phyloP scores from a whole-genome alignment of 2,888 invertebrate genomes.

The Dione vanillae region DNA sequence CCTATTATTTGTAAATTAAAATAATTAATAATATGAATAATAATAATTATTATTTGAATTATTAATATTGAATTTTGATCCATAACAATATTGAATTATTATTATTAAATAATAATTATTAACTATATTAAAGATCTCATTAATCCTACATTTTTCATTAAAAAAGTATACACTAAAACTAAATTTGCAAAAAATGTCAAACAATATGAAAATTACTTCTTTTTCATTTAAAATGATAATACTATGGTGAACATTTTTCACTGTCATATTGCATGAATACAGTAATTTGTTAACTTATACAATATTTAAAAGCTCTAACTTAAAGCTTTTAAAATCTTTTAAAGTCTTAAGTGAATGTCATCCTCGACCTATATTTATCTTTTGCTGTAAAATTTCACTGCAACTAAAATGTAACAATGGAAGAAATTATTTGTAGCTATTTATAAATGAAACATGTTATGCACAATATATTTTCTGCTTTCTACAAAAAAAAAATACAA shows the following conservation, averaged over 20 bases:
- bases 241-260: not conserved
- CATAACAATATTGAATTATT: too few relatives aligned
- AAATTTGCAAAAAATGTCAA: too few relatives aligned
- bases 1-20: too few relatives aligned
- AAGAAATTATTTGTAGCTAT: not conserved
- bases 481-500: not conserved
- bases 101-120: too few relatives aligned
- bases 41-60: too few relatives aligned
- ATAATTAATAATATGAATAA: too few relatives aligned
- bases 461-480: not conserved
- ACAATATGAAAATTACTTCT: too few relatives aligned
- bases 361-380: constrained; percentile 22
- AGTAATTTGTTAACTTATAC: not conserved
- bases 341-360: constrained; percentile 24
- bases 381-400: constrained; percentile 1
- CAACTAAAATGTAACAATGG: constrained; percentile 3
- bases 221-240: too few relatives aligned
- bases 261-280: not conserved
- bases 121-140: too few relatives aligned
- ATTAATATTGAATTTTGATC: too few relatives aligned
- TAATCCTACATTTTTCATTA: too few relatives aligned
- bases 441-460: not conserved
- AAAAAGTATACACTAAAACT: too few relatives aligned
- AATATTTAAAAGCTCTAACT: constrained; percentile 3
- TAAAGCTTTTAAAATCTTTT: not conserved